These are phyloP conservation scores for Pandemis cinnamomeana DNA, from an alignment of 2,888 invertebrate genomes.

Conservation along the genomic window DNA sequence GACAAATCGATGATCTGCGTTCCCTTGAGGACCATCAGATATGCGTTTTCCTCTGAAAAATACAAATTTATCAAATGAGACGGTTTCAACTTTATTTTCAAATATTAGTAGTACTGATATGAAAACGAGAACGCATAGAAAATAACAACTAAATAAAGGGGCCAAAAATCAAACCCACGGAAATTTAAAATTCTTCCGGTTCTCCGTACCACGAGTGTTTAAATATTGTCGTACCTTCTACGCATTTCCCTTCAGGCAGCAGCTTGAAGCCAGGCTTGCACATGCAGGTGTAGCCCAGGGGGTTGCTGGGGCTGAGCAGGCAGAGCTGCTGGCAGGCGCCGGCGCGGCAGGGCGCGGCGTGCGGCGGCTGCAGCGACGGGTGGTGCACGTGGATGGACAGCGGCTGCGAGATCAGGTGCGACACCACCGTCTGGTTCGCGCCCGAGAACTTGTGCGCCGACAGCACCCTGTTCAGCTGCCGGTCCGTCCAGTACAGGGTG, in stretches of 20 bases:
- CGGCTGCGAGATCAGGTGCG: constrained; percentile 97
- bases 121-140: too few species aligned
- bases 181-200: too few species aligned
- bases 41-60: constrained; percentile 91
- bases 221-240: constrained; percentile 78
- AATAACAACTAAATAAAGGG: too few species aligned
- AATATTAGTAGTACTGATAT: too few species aligned
- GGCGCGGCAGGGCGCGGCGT: constrained; percentile 89
- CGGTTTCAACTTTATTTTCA: too few species aligned
- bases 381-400: constrained; percentile 98
- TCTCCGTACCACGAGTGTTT: background rate
- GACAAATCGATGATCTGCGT: constrained; percentile 95
- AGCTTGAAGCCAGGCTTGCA: constrained; percentile 95
- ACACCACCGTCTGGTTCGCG: constrained; percentile 95
- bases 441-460: constrained; percentile 97
- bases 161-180: too few species aligned
- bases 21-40: constrained; percentile 95
- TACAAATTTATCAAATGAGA: background rate
- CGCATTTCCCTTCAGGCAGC: constrained; percentile 87
- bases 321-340: constrained; percentile 94
- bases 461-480: constrained; percentile 94
- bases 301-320: constrained; percentile 90
- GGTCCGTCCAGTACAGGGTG: constrained; percentile 98
- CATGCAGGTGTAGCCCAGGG: constrained; percentile 92
- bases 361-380: constrained; percentile 94